These are phyloP conservation scores for Melanotaenia duboulayi DNA, from an alignment of 2,113 vertebrate genomes.

Conservation along the genomic window DNA sequence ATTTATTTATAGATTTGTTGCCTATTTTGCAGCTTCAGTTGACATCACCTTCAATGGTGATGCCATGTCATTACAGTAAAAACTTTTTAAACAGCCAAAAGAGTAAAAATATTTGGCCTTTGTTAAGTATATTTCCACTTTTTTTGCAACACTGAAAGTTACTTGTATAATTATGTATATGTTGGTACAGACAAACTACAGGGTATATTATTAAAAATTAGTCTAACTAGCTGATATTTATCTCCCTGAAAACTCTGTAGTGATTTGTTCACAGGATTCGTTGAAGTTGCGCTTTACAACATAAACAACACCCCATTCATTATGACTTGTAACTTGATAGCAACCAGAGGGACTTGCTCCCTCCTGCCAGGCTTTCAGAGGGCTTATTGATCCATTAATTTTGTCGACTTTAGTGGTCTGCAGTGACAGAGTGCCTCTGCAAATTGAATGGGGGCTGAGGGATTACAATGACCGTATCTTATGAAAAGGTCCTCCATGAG, in stretches of 20 bases:
- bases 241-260: constrained; percentile 52
- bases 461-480: constrained; percentile 74
- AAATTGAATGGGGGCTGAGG: constrained; percentile 77
- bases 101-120: too few relatives aligned
- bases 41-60: too few relatives aligned
- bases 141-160: too few relatives aligned
- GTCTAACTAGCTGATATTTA: not conserved
- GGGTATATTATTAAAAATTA: too few relatives aligned
- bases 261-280: constrained; percentile 76
- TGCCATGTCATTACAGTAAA: too few relatives aligned
- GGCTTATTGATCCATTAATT: constrained; percentile 85
- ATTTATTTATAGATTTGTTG: too few relatives aligned
- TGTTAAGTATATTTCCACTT: too few relatives aligned
- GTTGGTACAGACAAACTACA: too few relatives aligned
- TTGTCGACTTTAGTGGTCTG: constrained; percentile 79
- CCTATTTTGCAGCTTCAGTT: too few relatives aligned
- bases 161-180: too few relatives aligned
- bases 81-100: too few relatives aligned
- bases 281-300: constrained; percentile 82
- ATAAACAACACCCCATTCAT: constrained; percentile 89
- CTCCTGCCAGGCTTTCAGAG: constrained; percentile 78
- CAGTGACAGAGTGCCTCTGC: constrained; percentile 79
- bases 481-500: constrained; percentile 72
- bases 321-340: constrained; percentile 84
- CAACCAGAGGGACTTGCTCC: constrained; percentile 68